Base-by-base conservation (phyloP, 2,888 invertebrate genomes). In the Cepaea hortensis region DNA sequence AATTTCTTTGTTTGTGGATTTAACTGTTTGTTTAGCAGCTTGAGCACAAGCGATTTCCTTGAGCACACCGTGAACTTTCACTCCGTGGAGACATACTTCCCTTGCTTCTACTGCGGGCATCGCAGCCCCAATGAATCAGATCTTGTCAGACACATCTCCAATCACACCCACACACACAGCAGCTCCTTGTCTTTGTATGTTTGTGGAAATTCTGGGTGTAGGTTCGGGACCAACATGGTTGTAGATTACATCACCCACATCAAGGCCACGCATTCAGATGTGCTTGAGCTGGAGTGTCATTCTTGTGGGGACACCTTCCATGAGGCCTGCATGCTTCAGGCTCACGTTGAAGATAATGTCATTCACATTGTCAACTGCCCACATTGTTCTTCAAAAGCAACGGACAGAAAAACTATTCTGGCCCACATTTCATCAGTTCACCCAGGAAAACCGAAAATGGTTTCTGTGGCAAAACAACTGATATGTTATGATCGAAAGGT, bases 1-100 rank as follows among this genome's bases (percentile, higher is more conserved):
- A 86, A 89, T 73, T 93, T 93, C 81, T 93, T 92, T 86, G 89
- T 91, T 73, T 93, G 93, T 88, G 92, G 92, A 6, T 92, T 91
- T 86, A 86, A 88, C 20, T 93, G 93, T 87, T 85, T 85, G 55
- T 93, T 92, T 85, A 90, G 89, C 50, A 88, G 91, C 15, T 77
- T 91, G 72, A 90, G 88, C 23, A 91, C 91, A 20, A 82, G 81
- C 5, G 90, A 91, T 70, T 92, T 91, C 84, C 88, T 89, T 68
- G 90, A 90, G 46, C 93, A 93, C 85, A 84, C 92, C 11, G 82
- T 87, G 35, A 87, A 84, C 23, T 87, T 90, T 65, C 93, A 93
- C 87, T 83, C 85, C 13, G 88, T 87, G 68, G 91, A 91, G 65
- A 87, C 86, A 35, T 88, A 88, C 70, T 93, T 90, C 87, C 88